Conservation (phyloP, 2,113 vertebrate genomes). For the Tautogolabrus adspersus region DNA sequence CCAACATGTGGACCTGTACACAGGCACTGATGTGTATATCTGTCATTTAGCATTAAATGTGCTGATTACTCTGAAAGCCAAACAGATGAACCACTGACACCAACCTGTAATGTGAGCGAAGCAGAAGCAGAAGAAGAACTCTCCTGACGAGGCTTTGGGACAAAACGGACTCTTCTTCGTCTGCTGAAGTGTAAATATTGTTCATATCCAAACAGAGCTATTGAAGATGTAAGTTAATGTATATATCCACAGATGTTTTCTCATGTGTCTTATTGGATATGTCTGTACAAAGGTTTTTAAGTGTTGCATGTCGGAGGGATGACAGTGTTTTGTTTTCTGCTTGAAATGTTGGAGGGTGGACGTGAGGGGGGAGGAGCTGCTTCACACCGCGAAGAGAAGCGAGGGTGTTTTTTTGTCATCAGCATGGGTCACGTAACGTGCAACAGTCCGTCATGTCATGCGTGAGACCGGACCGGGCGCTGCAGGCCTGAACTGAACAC, state of each 20-base stretch:
- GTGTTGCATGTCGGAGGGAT: constrained; percentile 78
- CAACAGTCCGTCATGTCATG: constrained; percentile 53
- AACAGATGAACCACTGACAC: constrained; percentile 41
- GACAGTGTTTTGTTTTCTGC: constrained; percentile 39
- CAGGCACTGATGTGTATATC: constrained; percentile 53
- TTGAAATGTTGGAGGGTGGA: constrained; percentile 12
- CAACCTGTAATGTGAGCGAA: constrained; percentile 36
- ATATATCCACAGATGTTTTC: constrained; percentile 75
- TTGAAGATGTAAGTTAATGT: constrained; percentile 81
- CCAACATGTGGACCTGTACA: constrained; percentile 38
- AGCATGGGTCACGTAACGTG: constrained; percentile 75
- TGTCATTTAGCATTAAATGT: constrained; percentile 36
- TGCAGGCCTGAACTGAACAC: background rate
- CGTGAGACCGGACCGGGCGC: constrained; percentile 7
- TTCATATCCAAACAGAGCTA: constrained; percentile 74
- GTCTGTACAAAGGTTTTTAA: constrained; percentile 69
- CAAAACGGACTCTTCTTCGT: constrained; percentile 30
- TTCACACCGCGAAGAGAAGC: background rate
- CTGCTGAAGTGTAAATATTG: constrained; percentile 76
- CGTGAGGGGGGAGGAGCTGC: constrained; percentile 15
- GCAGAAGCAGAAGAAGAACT: background rate
- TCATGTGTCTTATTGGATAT: constrained; percentile 73
- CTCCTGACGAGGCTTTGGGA: constrained; percentile 21
- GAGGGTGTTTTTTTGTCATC: constrained; percentile 41
- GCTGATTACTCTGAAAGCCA: constrained; percentile 58